These are phyloP conservation scores for Petrolisthes cinctipes DNA, from an alignment of 2,888 invertebrate genomes.

Conservation along the genomic window DNA sequence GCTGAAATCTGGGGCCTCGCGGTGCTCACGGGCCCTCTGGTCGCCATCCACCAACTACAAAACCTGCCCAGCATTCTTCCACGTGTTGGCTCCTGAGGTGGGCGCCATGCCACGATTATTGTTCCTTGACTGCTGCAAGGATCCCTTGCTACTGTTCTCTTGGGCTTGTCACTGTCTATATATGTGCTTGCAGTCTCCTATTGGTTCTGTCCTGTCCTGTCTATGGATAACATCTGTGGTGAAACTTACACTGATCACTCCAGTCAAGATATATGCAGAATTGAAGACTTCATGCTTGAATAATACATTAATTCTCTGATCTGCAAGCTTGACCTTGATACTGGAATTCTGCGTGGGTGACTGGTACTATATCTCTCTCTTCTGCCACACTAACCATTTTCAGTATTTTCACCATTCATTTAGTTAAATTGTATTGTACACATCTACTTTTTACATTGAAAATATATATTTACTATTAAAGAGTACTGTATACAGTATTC, in stretches of 20 bases:
- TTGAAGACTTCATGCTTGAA: not conserved
- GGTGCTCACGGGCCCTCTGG: conserved; percentile 57
- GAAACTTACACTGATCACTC: not conserved
- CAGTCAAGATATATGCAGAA: conserved; percentile 8
- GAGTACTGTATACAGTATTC: too few species aligned
- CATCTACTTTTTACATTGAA: too few species aligned
- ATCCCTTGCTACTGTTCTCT: conserved; percentile 31
- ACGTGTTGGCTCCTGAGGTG: conserved; percentile 65
- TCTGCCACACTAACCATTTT: conserved; percentile 5
- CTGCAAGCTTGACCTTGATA: not conserved
- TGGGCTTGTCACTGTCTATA: conserved; percentile 27
- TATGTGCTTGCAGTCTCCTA: conserved; percentile 41
- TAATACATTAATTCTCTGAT: not conserved
- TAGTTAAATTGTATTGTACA: too few species aligned
- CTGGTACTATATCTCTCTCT: not conserved
- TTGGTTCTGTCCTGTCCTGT: conserved; percentile 34
- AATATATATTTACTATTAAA: too few species aligned
- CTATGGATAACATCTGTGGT: conserved; percentile 1
- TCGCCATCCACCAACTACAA: conserved; percentile 64
- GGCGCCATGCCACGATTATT: conserved; percentile 48
- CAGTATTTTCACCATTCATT: not conserved
- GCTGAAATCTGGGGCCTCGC: conserved; percentile 55
- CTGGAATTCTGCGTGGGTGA: not conserved
- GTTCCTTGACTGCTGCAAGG: conserved; percentile 47
- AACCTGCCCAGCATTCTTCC: conserved; percentile 65